Percentiles rank a stretch among this genome's conserved stretches.
These are phyloP conservation scores for Merluccius polli DNA, from an alignment of 2,797 vertebrate genomes.

Conservation along the genomic window DNA sequence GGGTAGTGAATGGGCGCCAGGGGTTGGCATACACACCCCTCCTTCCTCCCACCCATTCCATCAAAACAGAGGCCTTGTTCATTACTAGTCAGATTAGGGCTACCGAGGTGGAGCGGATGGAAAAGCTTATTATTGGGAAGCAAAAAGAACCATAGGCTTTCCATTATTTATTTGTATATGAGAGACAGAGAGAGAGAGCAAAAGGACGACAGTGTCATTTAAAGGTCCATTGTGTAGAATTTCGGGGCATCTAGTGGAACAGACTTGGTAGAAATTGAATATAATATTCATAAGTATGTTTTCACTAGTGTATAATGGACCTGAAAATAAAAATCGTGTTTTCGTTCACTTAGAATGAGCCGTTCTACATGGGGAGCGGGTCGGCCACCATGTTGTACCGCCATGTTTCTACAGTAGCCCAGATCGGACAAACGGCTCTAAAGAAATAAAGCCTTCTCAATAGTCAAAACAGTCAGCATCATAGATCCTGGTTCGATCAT, in stretches of 20 bases:
- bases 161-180: slow-evolving; percentile 47
- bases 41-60: slow-evolving; percentile 13
- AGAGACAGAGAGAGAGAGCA: slow-evolving; percentile 32
- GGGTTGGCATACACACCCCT: not conserved
- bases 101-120: slow-evolving; percentile 45
- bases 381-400: no score
- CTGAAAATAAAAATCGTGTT: no score
- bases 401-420: no score
- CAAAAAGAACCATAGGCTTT: slow-evolving; percentile 28
- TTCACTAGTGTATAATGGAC: no score
- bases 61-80: slow-evolving; percentile 53
- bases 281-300: no score
- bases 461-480: not conserved
- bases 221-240: not conserved
- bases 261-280: no score
- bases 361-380: not conserved
- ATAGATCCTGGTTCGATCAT: slow-evolving; percentile 19
- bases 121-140: slow-evolving; percentile 57
- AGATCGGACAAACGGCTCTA: no score
- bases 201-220: no score
- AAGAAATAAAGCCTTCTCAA: no score
- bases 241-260: no score
- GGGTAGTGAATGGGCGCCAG: not conserved
- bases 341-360: no score
- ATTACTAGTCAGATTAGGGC: slow-evolving; percentile 53